Evolutionary conservation across 2,113 vertebrate genomes (phyloP).

Genomic region (Athene noctua): DNA sequence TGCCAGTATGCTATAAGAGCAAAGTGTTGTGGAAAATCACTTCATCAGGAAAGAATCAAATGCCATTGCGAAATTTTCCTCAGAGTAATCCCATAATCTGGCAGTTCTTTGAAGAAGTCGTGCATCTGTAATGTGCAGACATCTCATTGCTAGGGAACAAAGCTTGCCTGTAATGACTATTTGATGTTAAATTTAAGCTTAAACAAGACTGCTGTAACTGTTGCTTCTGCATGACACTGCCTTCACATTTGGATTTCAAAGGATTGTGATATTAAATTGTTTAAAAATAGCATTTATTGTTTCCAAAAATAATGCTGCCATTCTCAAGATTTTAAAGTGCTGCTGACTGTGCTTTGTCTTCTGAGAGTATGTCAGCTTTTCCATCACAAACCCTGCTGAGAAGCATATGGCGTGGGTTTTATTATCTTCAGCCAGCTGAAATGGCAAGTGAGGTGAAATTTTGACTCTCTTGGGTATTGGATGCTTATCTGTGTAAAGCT

Average conservation of each 20-base stretch:
- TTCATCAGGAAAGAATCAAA: constrained; percentile 51
- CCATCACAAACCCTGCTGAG: not conserved
- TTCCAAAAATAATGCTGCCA: constrained; percentile 6
- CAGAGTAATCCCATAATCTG: constrained; percentile 2
- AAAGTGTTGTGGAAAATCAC: constrained; percentile 52
- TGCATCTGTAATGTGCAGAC: constrained; percentile 26
- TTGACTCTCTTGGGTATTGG: not conserved
- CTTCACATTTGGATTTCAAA: not conserved
- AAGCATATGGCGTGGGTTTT: not conserved
- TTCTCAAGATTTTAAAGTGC: not conserved
- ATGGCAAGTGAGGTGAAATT: not conserved
- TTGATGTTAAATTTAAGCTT: not conserved
- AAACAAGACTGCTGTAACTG: not conserved
- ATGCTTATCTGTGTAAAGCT: not conserved
- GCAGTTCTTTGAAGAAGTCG: not conserved
- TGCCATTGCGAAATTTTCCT: constrained; percentile 34
- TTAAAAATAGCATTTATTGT: constrained; percentile 31
- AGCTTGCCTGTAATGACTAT: not conserved
- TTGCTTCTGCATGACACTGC: not conserved
- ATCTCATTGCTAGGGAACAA: constrained; percentile 39
- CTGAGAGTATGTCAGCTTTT: constrained; percentile 25
- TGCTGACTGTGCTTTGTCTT: not conserved
- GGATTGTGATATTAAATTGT: not conserved
- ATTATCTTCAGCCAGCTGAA: not conserved
- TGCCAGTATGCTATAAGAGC: not conserved